Evolutionary conservation across 2,888 invertebrate genomes (phyloP).

Genomic region (Mechanitis mazaeus): DNA sequence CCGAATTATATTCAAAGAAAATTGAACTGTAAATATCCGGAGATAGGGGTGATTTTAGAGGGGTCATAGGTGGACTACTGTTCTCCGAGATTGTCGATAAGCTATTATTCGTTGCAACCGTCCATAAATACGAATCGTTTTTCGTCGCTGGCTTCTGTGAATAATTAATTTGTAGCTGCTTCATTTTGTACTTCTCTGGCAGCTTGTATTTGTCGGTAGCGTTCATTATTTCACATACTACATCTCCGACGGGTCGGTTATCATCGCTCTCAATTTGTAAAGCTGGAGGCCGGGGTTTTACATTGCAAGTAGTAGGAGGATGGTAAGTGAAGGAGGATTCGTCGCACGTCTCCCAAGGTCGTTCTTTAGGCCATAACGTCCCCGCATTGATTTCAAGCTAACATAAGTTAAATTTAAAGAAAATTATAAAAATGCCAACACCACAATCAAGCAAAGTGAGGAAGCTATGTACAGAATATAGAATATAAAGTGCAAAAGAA

Average conservation of each 20-base stretch:
- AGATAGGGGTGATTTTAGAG: constrained; percentile 43
- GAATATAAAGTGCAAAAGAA: neutral
- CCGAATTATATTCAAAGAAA: constrained; percentile 60
- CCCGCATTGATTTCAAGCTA: constrained; percentile 67
- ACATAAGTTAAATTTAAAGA: constrained; percentile 47
- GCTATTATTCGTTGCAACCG: constrained; percentile 43
- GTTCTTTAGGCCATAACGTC: constrained; percentile 54
- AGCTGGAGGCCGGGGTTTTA: constrained; percentile 18
- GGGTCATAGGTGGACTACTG: constrained; percentile 45
- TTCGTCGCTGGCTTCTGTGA: constrained; percentile 36
- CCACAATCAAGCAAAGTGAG: constrained; percentile 22
- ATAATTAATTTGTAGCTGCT: constrained; percentile 42
- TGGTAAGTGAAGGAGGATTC: constrained; percentile 54
- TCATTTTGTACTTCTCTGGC: constrained; percentile 49
- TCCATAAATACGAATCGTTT: constrained; percentile 61
- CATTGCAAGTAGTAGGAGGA: constrained; percentile 40
- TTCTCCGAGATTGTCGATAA: constrained; percentile 61
- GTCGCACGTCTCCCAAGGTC: constrained; percentile 62
- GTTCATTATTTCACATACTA: constrained; percentile 55
- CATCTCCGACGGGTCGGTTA: constrained; percentile 45
- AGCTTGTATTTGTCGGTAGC: constrained; percentile 48
- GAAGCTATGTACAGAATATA: constrained; percentile 7
- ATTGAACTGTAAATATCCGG: constrained; percentile 63
- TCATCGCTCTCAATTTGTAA: constrained; percentile 11
- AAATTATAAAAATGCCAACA: constrained; percentile 32